Percentiles rank a stretch among this genome's conserved stretches.
Evolutionary conservation across 1,140 invertebrate species (phyloP).

Genomic region (Dermatophagoides farinae): DNA sequence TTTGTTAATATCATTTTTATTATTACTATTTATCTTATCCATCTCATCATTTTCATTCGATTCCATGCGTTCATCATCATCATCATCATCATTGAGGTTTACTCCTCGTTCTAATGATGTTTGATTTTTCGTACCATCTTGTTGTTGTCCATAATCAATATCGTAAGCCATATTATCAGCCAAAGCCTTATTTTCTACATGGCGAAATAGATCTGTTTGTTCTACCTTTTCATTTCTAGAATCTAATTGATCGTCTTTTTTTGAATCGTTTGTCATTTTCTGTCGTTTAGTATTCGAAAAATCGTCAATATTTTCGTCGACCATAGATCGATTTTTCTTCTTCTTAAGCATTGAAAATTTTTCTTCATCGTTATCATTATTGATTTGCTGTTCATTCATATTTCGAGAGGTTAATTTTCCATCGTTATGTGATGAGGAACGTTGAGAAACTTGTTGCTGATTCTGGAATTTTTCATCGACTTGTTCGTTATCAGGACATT

Average conservation of each 20-base stretch:
- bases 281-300: slow-evolving; percentile 23
- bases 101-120: slow-evolving; percentile 17
- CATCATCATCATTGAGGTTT: not conserved
- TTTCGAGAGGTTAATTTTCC: not conserved
- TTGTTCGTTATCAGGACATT: slow-evolving; percentile 8
- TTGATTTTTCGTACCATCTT: slow-evolving; percentile 18
- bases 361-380: not conserved
- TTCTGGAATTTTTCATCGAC: slow-evolving; percentile 12
- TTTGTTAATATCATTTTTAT: not conserved
- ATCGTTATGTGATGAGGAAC: not conserved
- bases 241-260: slow-evolving; percentile 20
- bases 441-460: slow-evolving; percentile 4
- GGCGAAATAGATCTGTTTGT: slow-evolving; percentile 52
- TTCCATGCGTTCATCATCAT: not conserved
- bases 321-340: slow-evolving; percentile 10
- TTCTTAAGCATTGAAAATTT: slow-evolving; percentile 12
- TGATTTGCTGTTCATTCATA: slow-evolving; percentile 3
- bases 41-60: not conserved
- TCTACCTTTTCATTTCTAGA: slow-evolving; percentile 27
- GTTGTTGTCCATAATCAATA: slow-evolving; percentile 42
- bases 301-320: slow-evolving; percentile 23
- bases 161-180: slow-evolving; percentile 34
- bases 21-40: not conserved
- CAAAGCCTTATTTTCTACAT: slow-evolving; percentile 55
- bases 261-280: slow-evolving; percentile 20